These are phyloP conservation scores for Cotesia congregata DNA, from an alignment of 2,888 invertebrate genomes.

Conservation along the genomic window DNA sequence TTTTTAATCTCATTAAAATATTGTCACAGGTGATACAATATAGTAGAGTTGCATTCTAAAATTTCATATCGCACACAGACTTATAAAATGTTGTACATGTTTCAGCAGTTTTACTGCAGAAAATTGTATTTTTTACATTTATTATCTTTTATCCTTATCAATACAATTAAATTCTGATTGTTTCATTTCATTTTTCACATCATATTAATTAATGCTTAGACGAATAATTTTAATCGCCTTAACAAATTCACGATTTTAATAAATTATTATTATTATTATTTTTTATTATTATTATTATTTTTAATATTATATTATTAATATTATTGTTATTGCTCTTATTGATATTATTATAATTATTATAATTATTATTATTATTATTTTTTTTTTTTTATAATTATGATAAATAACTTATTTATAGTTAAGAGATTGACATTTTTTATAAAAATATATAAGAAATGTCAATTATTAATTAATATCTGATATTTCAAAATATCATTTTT, in stretches of 20 bases:
- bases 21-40: no score
- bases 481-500: background rate
- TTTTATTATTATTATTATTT: constrained; percentile 22
- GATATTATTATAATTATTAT: no score
- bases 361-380: no score
- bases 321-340: background rate
- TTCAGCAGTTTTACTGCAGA: background rate
- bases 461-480: background rate
- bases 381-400: constrained; percentile 27
- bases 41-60: background rate
- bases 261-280: background rate
- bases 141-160: background rate
- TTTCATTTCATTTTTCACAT: background rate
- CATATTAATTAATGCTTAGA: background rate
- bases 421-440: background rate
- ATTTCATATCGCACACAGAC: background rate
- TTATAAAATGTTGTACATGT: background rate
- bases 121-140: background rate
- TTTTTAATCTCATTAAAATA: no score
- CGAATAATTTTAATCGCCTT: background rate
- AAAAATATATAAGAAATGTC: background rate
- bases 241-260: constrained; percentile 9
- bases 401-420: constrained; percentile 2
- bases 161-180: background rate
- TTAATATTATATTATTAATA: constrained; percentile 28